Conservation (phyloP, 2,113 vertebrate species). For the Columba janthina region DNA sequence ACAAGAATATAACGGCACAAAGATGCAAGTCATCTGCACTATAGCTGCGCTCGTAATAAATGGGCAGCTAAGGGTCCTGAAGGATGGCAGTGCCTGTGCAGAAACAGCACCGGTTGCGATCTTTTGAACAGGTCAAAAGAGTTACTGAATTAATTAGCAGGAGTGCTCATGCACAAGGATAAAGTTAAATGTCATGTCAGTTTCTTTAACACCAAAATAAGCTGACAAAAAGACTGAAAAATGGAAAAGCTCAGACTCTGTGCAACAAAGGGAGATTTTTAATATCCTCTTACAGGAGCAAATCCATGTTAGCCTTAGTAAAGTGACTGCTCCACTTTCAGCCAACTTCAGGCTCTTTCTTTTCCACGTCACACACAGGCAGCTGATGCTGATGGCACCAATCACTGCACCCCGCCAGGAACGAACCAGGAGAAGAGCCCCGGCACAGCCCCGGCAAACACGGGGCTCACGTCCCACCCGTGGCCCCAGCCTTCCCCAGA, state of each 20-base stretch:
- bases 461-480: rapidly evolving
- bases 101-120: neutral
- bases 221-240: neutral
- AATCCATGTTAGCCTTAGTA: neutral
- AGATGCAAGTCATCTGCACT: slow-evolving; percentile 1
- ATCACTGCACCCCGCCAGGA: rapidly evolving
- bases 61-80: neutral
- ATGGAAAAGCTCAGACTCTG: neutral
- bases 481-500: neutral
- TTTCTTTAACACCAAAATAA: neutral
- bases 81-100: neutral
- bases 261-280: neutral
- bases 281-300: neutral
- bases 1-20: slow-evolving; percentile 50
- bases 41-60: neutral
- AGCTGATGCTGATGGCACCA: neutral
- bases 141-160: slow-evolving; percentile 32
- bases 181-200: slow-evolving; percentile 30
- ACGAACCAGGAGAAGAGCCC: neutral
- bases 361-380: neutral
- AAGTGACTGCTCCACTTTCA: neutral
- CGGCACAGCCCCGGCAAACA: neutral
- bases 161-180: neutral
- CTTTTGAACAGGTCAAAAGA: slow-evolving; percentile 16
- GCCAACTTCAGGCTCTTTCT: neutral